A percentile compares a stretch with the other conserved stretches of the same genome.
Evolutionary conservation across 2,888 invertebrate species (phyloP).

Genomic region (Hemaris fuciformis): DNA sequence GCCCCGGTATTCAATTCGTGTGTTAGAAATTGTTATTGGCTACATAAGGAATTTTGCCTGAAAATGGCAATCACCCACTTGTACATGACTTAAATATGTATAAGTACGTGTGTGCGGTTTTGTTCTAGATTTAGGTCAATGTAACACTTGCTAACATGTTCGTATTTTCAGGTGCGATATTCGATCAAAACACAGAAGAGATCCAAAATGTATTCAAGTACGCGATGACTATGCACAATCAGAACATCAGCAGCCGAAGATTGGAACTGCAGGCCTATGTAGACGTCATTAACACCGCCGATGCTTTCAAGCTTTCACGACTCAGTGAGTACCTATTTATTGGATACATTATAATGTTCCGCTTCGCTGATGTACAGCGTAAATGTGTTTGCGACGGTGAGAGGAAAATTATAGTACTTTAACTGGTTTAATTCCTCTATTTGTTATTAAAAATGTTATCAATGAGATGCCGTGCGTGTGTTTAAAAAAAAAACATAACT

Average conservation of each 20-base stretch:
- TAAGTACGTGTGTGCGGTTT: too few relatives aligned
- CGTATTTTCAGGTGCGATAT: constrained; percentile 88
- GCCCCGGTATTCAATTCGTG: too few relatives aligned
- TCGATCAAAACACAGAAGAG: constrained; percentile 95
- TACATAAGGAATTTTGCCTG: too few relatives aligned
- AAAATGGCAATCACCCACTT: too few relatives aligned
- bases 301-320: constrained; percentile 95
- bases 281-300: constrained; percentile 95
- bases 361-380: background rate
- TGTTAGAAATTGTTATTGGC: too few relatives aligned
- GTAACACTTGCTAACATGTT: background rate
- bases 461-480: too few relatives aligned
- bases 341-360: background rate
- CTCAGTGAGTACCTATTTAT: constrained; percentile 89
- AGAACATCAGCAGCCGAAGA: constrained; percentile 87
- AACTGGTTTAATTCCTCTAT: background rate
- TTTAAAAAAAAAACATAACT: too few relatives aligned
- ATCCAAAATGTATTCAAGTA: constrained; percentile 96
- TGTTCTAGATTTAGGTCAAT: too few relatives aligned
- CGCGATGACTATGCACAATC: constrained; percentile 92
- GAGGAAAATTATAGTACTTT: background rate
- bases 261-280: constrained; percentile 94
- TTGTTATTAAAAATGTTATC: background rate
- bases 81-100: too few relatives aligned
- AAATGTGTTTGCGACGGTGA: background rate